Base-by-base conservation (phyloP, 1,140 invertebrate genomes). In the Formica selysi region DNA sequence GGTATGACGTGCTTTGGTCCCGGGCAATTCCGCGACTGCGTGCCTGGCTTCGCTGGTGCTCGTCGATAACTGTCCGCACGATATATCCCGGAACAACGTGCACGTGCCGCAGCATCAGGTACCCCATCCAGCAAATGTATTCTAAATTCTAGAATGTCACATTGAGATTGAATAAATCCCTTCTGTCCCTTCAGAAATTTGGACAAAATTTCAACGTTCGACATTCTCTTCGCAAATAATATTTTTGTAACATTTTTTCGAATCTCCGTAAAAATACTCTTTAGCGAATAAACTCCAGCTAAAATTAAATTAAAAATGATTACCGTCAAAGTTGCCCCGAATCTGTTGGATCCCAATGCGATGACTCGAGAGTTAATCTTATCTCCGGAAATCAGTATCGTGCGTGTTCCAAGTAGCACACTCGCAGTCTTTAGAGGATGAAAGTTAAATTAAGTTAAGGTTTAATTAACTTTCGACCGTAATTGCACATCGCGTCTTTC, bases 1-100 rank as follows among this genome's bases (percentile, higher is more conserved):
- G 51, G 51, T 38, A 51, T 59, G 78, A 44, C 71, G 26, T 51
- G 48, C 16, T 16, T 54, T 51, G 67, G 67, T 81, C 79, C 78
- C 57, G 64, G 32, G 65, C 36, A 70, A 68, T 76, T 76, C 62
- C 65, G 67, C 79, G 74, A 86, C 86, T 87, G 85, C 65, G 79
- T 73, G 41, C 41, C 78, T 74, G 81, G 79, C 68, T 76, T 81
- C 79, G 62, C 41, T 32, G 26, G 29, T 62, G 76, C 71, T 84
- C 64, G 73, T 85, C 74, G 83, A 85, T 85, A 85, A 81, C 65
- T 61, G 67, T n/a, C 67, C 79, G 54, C 54, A 29, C 51, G 26
- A 59, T 81, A 71, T 81, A 81, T 61, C 38, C 38, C 36, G 26
- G 48, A 71, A 71, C 54, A n/a, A 16, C 19, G 67, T 70, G 36